Evolutionary conservation across 2,888 invertebrate species (phyloP).

Genomic region (Ectemnius lituratus): DNA sequence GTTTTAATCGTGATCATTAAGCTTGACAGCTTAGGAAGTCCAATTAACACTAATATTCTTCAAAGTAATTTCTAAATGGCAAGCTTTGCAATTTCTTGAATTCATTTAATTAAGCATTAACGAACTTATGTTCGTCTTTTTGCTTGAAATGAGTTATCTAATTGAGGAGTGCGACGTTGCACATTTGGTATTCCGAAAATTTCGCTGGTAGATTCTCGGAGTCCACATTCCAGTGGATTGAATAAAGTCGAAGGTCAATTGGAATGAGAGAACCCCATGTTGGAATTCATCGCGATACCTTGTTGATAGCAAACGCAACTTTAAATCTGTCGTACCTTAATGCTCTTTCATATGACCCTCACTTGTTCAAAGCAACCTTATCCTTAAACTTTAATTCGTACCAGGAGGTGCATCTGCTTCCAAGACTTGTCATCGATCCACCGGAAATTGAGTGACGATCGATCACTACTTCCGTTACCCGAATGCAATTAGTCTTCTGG

Average conservation of each 20-base stretch:
- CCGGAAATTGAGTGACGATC: slow-evolving; percentile 42
- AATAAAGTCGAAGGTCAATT: slow-evolving; percentile 40
- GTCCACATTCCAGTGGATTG: slow-evolving; percentile 32
- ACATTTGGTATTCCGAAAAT: neutral
- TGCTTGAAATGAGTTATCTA: neutral
- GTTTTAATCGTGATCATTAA: too few relatives aligned
- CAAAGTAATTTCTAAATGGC: too few relatives aligned
- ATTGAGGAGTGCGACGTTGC: neutral
- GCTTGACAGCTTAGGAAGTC: too few relatives aligned
- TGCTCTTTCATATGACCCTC: slow-evolving; percentile 10
- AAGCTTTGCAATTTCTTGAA: too few relatives aligned
- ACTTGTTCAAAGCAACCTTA: slow-evolving; percentile 11
- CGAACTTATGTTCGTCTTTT: too few relatives aligned
- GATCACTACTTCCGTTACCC: slow-evolving; percentile 41
- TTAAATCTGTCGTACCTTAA: neutral
- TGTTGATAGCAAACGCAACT: slow-evolving; percentile 16
- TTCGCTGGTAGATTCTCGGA: slow-evolving; percentile 1
- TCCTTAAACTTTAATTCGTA: neutral
- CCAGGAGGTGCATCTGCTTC: neutral
- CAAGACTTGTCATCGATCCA: slow-evolving; percentile 8
- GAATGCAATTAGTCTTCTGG: slow-evolving; percentile 27
- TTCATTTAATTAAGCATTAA: too few relatives aligned
- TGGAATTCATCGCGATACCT: slow-evolving; percentile 14
- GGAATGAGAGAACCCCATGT: neutral
- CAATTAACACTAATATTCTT: too few relatives aligned